These are phyloP conservation scores for Patella vulgata DNA, from an alignment of 1,140 invertebrate species.

Conservation along the genomic window DNA sequence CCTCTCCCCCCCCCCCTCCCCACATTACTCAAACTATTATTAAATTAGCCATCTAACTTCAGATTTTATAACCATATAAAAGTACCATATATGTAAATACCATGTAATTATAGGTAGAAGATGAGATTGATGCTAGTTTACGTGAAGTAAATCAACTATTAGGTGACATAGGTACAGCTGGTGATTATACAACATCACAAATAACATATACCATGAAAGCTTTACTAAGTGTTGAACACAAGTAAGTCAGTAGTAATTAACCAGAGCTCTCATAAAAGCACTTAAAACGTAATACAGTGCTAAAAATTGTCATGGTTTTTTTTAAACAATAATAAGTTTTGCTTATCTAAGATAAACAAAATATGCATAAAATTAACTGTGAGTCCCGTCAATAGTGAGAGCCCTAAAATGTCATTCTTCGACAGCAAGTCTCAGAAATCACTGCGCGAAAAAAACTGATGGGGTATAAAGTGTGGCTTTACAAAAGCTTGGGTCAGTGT, in stretches of 20 bases:
- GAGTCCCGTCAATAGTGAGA: too few species aligned
- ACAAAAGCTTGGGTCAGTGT: too few species aligned
- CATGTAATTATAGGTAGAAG: slow-evolving; percentile 69
- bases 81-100: neutral
- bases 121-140: slow-evolving; percentile 80
- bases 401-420: too few species aligned
- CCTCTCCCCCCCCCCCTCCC: neutral
- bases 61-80: neutral
- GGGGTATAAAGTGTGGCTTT: too few species aligned
- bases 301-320: too few species aligned
- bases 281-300: too few species aligned
- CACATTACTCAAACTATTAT: neutral
- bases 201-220: slow-evolving; percentile 38
- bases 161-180: slow-evolving; percentile 68
- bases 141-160: slow-evolving; percentile 79
- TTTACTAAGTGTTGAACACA: slow-evolving; percentile 54
- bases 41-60: neutral
- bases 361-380: too few species aligned
- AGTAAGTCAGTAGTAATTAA: slow-evolving; percentile 35
- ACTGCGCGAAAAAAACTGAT: too few species aligned
- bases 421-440: too few species aligned
- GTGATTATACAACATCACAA: neutral
- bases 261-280: neutral
- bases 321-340: too few species aligned
- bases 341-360: too few species aligned